Conservation (phyloP, 2,113 vertebrate species). For the Maccullochella peelii region DNA sequence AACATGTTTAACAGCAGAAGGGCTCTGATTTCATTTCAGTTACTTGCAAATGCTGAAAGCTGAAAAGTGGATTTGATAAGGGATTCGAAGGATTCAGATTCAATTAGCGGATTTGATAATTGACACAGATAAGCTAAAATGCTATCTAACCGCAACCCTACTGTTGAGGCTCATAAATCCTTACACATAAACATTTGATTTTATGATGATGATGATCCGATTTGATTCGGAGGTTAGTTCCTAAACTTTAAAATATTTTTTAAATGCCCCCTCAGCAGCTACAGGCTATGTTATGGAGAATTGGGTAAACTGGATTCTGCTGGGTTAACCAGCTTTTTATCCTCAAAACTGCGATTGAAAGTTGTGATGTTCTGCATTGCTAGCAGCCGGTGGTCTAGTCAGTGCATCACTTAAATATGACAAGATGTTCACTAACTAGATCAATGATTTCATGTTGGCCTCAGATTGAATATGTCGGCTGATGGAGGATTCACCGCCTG, state of each 20-base stretch:
- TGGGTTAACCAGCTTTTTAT: not conserved
- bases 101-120: too few relatives aligned
- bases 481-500: conserved; percentile 24
- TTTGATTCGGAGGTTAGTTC: not conserved
- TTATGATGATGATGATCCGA: too few relatives aligned
- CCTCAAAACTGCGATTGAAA: not conserved
- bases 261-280: not conserved
- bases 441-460: conserved; percentile 34
- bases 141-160: too few relatives aligned
- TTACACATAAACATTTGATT: too few relatives aligned
- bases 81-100: too few relatives aligned
- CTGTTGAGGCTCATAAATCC: too few relatives aligned
- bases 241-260: too few relatives aligned
- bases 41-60: not conserved
- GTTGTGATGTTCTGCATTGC: not conserved
- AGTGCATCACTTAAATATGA: conserved; percentile 16
- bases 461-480: conserved; percentile 20
- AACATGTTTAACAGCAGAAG: not conserved
- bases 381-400: not conserved
- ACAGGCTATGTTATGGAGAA: too few relatives aligned
- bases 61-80: too few relatives aligned
- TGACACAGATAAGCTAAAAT: too few relatives aligned
- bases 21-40: not conserved
- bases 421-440: conserved; percentile 55
- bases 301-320: too few relatives aligned